Evolutionary conservation across 2,888 invertebrate species (phyloP), one percentile per base, ranked within the genome.

Genomic region (Pseudoips prasinana): DNA sequence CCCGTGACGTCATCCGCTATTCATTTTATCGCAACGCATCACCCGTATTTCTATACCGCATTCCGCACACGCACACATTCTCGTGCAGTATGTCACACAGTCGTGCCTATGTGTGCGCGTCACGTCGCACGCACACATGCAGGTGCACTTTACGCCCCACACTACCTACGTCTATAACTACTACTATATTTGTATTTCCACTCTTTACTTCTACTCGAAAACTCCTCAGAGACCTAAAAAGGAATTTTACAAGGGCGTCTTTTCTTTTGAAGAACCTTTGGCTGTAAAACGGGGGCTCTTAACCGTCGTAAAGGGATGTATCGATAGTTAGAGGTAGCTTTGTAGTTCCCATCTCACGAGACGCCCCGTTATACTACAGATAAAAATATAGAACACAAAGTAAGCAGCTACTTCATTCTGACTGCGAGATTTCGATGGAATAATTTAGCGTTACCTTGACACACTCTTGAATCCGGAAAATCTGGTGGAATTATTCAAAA

Each of bases 221-320:
- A 80, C 73, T 81, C 84, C 83, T 75, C 52, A 33, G 84, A 82
- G 85, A 84, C 78, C 77, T 78, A 79, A 80, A 83, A 83, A 76
- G 40, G 71, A 78, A 75, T 77, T 82, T 85, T 74, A 79, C 80
- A 82, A 82, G 82, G 79, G 79, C 78, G 70, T 62, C 64, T 73
- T 77, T 76, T 75, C 78, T 79, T 83, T 81, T 78, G 72, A 79
- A 78, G 56, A 51, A 77, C 80, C 75, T 79, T 77, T 64, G 66
- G 64, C 58, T 74, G 79, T 79, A 75, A 81, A 78, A 77, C 59
- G 64, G 51, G 57, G 51, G 66, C 68, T 74, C 70, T 75, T 73
- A 73, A 64, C 68, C 62, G 70, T 67, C 70, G 68, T 70, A 69
- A 67, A 70, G 64, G 69, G 59, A 58, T 58, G 64, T 71, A 73